Evolutionary conservation across 2,113 vertebrate genomes (phyloP).

Genomic region (Progne subis): DNA sequence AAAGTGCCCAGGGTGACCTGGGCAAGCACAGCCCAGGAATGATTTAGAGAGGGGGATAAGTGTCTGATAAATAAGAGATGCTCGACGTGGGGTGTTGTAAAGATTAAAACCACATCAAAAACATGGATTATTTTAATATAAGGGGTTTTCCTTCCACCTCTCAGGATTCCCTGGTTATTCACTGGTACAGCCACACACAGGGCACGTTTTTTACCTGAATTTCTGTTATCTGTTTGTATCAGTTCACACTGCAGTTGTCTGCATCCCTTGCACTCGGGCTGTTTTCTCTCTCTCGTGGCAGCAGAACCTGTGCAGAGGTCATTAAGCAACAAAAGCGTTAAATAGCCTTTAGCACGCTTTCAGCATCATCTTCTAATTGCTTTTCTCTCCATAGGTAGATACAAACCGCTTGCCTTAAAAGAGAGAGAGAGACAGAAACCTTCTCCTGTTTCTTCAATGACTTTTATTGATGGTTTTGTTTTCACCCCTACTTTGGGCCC

Average conservation of each 20-base stretch:
- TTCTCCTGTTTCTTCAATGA: neutral
- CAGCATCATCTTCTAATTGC: neutral
- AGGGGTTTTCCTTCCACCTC: neutral
- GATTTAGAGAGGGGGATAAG: neutral
- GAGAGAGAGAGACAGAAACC: neutral
- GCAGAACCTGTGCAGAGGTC: constrained; percentile 15
- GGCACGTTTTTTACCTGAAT: neutral
- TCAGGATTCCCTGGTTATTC: neutral
- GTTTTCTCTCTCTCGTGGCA: neutral
- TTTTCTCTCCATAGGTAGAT: neutral
- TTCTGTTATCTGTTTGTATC: fast-evolving
- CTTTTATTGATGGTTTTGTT: constrained; percentile 29
- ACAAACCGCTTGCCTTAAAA: neutral
- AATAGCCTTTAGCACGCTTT: constrained; percentile 10
- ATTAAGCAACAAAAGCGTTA: neutral
- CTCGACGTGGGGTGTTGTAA: fast-evolving
- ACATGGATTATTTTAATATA: fast-evolving
- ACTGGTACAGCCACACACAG: fast-evolving
- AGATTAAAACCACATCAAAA: neutral
- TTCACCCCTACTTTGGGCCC: neutral
- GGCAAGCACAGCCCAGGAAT: neutral
- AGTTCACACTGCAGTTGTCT: neutral
- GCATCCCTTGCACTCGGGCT: neutral
- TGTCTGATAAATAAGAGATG: neutral
- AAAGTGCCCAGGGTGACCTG: neutral